Base-by-base conservation (phyloP, 2,113 vertebrate genomes). In the Sebastes fasciatus region DNA sequence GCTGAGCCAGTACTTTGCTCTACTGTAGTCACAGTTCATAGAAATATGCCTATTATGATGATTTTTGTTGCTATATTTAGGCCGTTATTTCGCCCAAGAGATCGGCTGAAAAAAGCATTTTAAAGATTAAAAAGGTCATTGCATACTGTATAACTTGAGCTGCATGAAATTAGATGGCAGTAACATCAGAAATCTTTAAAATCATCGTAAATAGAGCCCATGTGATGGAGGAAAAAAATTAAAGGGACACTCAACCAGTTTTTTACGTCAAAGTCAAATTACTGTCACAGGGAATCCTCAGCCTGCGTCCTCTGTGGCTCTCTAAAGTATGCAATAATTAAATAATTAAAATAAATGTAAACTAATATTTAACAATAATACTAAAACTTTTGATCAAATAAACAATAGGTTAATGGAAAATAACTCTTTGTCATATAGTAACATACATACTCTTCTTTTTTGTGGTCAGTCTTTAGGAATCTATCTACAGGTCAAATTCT, bases 111-210 rank as follows among this genome's bases (percentile, higher is more conserved):
- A 88, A 89, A 78, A 82, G 26, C 83, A 49, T 85, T 88, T 85
- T 80, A 82, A 91, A 89, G 60, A 87, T 87, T 88, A 60, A 89
- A 63, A 42, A 52, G 60, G 16, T 17, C 71, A 43, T 87, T 79
- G 62, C 75, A 61, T 78, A 83, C 86, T 46, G 34, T n/a, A 19
- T 54, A 79, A 73, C 54, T 48, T 19, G 6, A 88, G 69, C 70
- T 12, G 34, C 46, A 61, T 74, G 8, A 84, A 81, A 86, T 74
- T 64, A 58, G 46, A 80, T n/a, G 43, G 43, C 42, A 26, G n/a
- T 6, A 9, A 40, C 7, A 0, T 71, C 67, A 75, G 12, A 11
- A 62, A 58, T 62, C 46, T 72, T 67, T 6, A 49, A 83, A 77
- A 84, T 57, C 21, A 48, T 7, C 48, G 10, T 34, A 40, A 63